Conservation (phyloP, 2,113 vertebrate species). For the Clarias macrocephalus region DNA sequence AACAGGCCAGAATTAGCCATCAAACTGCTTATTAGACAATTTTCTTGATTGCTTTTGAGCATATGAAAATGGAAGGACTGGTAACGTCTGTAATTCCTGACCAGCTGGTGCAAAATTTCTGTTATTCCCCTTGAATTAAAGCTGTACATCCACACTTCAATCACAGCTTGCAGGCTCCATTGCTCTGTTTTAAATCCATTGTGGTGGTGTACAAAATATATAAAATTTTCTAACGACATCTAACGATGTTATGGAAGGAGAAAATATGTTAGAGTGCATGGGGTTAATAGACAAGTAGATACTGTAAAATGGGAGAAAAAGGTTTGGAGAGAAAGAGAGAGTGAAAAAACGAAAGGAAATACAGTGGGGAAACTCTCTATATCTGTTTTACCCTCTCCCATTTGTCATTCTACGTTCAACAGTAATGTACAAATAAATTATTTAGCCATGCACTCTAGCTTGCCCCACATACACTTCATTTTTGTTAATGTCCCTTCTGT, state of each 20-base stretch:
- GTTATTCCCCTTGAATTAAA: too few relatives aligned
- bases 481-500: not conserved
- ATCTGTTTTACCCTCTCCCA: not conserved
- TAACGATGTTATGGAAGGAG: not conserved
- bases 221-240: slow-evolving; percentile 3
- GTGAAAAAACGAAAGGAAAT: not conserved
- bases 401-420: not conserved
- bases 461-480: not conserved
- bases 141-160: too few relatives aligned
- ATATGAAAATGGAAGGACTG: too few relatives aligned
- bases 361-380: not conserved
- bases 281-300: not conserved
- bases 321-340: not conserved
- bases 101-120: too few relatives aligned
- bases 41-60: too few relatives aligned
- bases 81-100: too few relatives aligned
- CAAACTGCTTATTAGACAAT: too few relatives aligned
- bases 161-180: too few relatives aligned
- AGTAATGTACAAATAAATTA: not conserved
- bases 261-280: not conserved
- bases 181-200: too few relatives aligned
- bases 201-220: too few relatives aligned
- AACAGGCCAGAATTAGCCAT: too few relatives aligned
- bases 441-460: not conserved
- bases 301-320: not conserved